Conservation (phyloP, 2,797 vertebrate species). For the Sebastes kiyomatsui region DNA sequence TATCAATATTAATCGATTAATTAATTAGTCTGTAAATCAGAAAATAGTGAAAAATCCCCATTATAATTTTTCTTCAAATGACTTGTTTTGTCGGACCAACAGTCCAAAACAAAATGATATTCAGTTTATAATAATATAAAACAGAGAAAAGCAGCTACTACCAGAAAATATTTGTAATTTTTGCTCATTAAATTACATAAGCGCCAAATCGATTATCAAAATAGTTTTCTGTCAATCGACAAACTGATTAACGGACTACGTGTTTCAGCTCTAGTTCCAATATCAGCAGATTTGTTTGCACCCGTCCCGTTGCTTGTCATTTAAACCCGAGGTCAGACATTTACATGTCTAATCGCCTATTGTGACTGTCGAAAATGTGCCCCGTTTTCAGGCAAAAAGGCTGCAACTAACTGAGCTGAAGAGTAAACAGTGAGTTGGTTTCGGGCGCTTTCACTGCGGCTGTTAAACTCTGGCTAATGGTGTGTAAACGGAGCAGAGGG, state of each 20-base stretch:
- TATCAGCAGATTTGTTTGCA: constrained; percentile 1
- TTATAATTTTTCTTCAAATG: background rate
- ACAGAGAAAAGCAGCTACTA: background rate
- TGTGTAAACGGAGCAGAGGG: constrained; percentile 66
- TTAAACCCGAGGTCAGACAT: constrained; percentile 49
- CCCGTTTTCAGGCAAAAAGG: constrained; percentile 41
- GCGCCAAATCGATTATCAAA: background rate
- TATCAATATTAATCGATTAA: background rate
- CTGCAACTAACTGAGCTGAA: constrained; percentile 73
- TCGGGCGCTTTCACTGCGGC: constrained; percentile 41
- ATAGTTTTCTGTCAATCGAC: background rate
- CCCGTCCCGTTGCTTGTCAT: constrained; percentile 7
- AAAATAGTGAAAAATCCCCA: background rate
- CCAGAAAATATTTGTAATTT: background rate
- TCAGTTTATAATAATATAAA: background rate
- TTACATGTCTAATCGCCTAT: constrained; percentile 49
- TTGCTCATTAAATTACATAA: background rate
- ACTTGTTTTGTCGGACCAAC: background rate
- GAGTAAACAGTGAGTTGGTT: constrained; percentile 71
- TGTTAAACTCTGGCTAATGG: constrained; percentile 71
- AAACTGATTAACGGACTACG: background rate
- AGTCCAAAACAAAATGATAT: background rate
- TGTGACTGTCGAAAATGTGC: constrained; percentile 48
- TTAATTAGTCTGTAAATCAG: background rate
- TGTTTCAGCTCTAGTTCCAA: background rate